Evolutionary conservation across 2,113 vertebrate species (phyloP).

Genomic region (Rhodinocichla rosea): DNA sequence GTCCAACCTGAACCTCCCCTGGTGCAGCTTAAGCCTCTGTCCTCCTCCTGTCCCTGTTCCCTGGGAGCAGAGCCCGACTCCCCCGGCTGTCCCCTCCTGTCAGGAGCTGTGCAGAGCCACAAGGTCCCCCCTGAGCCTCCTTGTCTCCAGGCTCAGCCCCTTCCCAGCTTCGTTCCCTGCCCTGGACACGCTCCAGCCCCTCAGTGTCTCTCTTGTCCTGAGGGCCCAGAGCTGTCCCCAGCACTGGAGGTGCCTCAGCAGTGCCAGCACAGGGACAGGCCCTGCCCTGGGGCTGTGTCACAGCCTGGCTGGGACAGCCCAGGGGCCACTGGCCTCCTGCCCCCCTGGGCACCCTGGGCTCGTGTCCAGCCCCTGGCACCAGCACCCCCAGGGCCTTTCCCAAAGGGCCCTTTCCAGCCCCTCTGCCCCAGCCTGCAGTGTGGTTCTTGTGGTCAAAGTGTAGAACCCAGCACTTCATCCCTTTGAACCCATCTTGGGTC

Average conservation of each 20-base stretch:
- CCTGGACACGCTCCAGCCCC: no score
- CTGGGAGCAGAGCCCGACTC: not conserved
- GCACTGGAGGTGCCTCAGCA: no score
- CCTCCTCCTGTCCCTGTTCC: not conserved
- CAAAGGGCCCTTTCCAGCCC: not conserved
- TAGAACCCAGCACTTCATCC: accelerated
- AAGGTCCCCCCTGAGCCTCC: not conserved
- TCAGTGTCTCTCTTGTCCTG: no score
- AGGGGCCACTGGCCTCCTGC: no score
- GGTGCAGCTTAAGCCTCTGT: not conserved
- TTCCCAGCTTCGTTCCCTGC: not conserved
- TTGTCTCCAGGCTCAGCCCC: not conserved
- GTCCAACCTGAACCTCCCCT: not conserved
- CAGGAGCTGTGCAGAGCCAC: not conserved
- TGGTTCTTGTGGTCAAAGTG: not conserved
- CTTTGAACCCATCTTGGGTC: not conserved
- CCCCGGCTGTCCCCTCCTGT: not conserved
- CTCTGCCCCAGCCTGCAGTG: not conserved
- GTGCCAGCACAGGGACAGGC: no score
- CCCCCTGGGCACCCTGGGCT: no score
- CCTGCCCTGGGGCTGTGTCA: no score
- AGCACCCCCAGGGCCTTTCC: not conserved
- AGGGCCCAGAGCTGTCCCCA: no score
- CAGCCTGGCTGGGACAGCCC: no score
- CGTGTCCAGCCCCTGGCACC: no score